phyloP scores from a whole-genome alignment of 1,140 invertebrate genomes.

The Thaumatotibia leucotreta region DNA sequence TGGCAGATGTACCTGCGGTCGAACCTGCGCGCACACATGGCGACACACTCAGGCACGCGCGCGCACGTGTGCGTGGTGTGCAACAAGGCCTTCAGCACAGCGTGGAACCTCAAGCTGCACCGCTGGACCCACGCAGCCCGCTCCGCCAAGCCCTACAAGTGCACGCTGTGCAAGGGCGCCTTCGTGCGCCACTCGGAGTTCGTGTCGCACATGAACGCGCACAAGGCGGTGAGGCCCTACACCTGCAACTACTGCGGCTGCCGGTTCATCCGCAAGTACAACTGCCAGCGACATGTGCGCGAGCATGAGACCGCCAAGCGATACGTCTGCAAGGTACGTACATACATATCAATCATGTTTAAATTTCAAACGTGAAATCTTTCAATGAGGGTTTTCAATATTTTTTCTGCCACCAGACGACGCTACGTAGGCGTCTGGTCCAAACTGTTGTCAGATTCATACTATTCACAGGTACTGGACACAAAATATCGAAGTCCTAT shows the following conservation, averaged over 20 bases:
- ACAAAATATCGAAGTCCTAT: too few species aligned
- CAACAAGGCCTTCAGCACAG: constrained; percentile 90
- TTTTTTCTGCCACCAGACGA: too few species aligned
- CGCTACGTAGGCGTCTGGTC: too few species aligned
- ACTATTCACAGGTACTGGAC: too few species aligned
- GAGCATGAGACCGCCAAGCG: constrained; percentile 94
- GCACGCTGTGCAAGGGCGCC: constrained; percentile 87
- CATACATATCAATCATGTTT: too few species aligned
- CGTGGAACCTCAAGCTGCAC: constrained; percentile 92
- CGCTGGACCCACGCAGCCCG: constrained; percentile 92
- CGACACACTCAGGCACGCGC: constrained; percentile 84
- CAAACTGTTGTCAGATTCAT: too few species aligned
- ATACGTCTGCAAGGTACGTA: constrained; percentile 90
- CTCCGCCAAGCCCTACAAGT: constrained; percentile 90
- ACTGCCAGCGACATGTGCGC: constrained; percentile 92
- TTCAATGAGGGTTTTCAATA: too few species aligned
- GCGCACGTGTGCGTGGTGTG: constrained; percentile 89
- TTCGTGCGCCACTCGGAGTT: constrained; percentile 88
- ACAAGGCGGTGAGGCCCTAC: constrained; percentile 88
- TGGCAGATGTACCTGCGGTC: constrained; percentile 83
- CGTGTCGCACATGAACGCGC: constrained; percentile 89
- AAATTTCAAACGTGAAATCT: too few species aligned
- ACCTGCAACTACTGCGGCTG: constrained; percentile 96
- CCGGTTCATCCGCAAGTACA: constrained; percentile 95
- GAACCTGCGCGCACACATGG: constrained; percentile 88